phyloP scores from a whole-genome alignment of 2,113 vertebrate genomes.

The Bambusicola thoracicus region DNA sequence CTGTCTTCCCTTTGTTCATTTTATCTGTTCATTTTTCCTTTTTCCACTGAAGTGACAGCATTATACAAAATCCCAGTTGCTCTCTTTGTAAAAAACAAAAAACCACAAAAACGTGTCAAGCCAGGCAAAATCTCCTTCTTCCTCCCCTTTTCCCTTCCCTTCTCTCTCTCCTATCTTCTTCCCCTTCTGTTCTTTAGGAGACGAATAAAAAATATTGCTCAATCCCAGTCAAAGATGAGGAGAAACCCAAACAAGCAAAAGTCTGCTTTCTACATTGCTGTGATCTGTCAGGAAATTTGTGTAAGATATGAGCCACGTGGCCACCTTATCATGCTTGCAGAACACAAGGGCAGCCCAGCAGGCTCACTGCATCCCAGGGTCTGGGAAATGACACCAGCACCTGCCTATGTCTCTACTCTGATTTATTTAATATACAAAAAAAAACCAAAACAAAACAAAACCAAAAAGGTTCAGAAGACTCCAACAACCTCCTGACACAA shows the following conservation, averaged over 20 bases:
- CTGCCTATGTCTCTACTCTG: background rate
- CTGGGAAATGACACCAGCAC: background rate
- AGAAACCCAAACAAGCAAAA: constrained; percentile 12
- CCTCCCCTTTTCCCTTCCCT: background rate
- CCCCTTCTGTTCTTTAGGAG: background rate
- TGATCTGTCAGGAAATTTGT: background rate
- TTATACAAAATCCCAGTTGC: background rate
- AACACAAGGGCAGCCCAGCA: background rate
- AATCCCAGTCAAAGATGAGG: background rate
- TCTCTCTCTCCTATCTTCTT: background rate
- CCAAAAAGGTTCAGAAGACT: background rate
- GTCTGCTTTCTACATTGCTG: background rate
- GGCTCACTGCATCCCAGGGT: background rate
- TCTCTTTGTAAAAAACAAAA: background rate
- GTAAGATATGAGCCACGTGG: background rate
- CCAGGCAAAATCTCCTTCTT: background rate
- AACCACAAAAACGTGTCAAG: background rate
- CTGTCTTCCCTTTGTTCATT: background rate
- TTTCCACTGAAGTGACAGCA: background rate
- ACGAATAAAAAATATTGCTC: background rate
- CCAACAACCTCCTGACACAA: background rate
- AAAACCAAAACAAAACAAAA: background rate
- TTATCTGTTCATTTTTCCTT: background rate
- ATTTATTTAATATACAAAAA: background rate
- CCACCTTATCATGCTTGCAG: background rate